Evolutionary conservation across 2,113 vertebrate species (phyloP).

Genomic region (Mesembrinibis cayennensis): DNA sequence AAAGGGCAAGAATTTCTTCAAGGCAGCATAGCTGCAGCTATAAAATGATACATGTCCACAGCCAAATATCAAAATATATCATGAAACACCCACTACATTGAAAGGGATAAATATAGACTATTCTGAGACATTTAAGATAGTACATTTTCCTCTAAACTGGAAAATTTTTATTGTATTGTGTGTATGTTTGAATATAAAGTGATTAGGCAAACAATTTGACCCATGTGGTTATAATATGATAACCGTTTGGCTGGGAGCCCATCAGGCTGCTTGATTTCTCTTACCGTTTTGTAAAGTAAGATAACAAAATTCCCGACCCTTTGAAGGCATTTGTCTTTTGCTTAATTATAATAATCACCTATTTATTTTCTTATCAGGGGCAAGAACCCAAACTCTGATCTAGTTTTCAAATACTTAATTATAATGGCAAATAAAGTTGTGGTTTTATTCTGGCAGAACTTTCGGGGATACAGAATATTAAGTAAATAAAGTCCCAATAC

Average conservation of each 20-base stretch:
- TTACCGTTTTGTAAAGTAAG: background rate
- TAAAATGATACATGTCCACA: background rate
- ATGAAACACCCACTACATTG: background rate
- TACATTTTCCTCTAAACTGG: background rate
- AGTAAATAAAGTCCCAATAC: background rate
- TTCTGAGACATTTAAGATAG: background rate
- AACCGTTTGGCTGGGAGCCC: slow-evolving; percentile 28
- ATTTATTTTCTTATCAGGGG: slow-evolving; percentile 36
- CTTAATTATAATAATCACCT: slow-evolving; percentile 33
- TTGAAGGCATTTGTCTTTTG: slow-evolving; percentile 3
- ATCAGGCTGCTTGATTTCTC: slow-evolving; percentile 9
- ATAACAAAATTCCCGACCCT: background rate
- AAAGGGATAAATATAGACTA: background rate
- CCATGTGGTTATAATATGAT: slow-evolving; percentile 9
- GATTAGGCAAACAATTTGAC: slow-evolving; percentile 32
- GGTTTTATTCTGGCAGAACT: background rate
- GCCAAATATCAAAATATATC: background rate
- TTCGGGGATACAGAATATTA: background rate
- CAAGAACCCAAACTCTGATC: slow-evolving; percentile 25
- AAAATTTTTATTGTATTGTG: background rate
- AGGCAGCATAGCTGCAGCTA: background rate
- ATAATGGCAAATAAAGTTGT: background rate
- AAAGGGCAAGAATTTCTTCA: background rate
- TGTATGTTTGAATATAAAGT: background rate
- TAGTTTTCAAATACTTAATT: slow-evolving; percentile 30